Evolutionary conservation across 1,140 invertebrate genomes (phyloP).

Genomic region (Diorhabda elongata): DNA sequence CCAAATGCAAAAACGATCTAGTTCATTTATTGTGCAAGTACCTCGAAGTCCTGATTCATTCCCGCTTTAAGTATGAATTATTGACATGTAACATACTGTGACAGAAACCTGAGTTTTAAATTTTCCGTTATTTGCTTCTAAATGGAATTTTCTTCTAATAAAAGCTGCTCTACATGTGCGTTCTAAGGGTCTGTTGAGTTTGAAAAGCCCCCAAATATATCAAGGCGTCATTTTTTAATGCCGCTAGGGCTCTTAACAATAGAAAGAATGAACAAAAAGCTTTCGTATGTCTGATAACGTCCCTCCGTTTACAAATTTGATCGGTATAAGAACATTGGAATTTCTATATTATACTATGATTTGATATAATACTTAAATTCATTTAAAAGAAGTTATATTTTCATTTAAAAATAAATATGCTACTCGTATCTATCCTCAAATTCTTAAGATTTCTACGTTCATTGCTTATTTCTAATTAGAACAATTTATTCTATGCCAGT

Average conservation of each 20-base stretch:
- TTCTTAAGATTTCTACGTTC: too few species aligned
- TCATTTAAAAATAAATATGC: too few species aligned
- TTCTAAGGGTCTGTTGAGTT: conserved; percentile 30
- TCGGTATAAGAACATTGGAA: too few species aligned
- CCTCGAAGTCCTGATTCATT: not conserved
- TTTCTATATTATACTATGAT: too few species aligned
- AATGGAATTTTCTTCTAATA: conserved; percentile 40
- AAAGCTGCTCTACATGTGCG: conserved; percentile 40
- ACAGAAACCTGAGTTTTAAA: conserved; percentile 27
- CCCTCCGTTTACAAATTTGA: not conserved
- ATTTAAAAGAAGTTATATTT: too few species aligned
- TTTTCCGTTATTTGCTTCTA: conserved; percentile 38
- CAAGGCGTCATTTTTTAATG: conserved; percentile 7
- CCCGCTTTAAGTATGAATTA: conserved; percentile 20
- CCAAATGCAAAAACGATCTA: not conserved
- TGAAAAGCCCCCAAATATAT: conserved; percentile 29
- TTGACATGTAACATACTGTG: conserved; percentile 24
- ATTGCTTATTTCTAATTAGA: too few species aligned
- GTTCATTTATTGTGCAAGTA: not conserved
- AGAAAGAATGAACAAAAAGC: not conserved
- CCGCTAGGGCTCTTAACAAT: not conserved
- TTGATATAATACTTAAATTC: too few species aligned
- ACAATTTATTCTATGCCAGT: too few species aligned
- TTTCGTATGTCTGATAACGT: not conserved
- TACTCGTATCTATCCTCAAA: too few species aligned